A percentile compares a stretch with the other conserved stretches of the same genome.
Evolutionary conservation across 2,797 vertebrate species (phyloP).

Genomic region (Sternarchorhynchus goeldii): DNA sequence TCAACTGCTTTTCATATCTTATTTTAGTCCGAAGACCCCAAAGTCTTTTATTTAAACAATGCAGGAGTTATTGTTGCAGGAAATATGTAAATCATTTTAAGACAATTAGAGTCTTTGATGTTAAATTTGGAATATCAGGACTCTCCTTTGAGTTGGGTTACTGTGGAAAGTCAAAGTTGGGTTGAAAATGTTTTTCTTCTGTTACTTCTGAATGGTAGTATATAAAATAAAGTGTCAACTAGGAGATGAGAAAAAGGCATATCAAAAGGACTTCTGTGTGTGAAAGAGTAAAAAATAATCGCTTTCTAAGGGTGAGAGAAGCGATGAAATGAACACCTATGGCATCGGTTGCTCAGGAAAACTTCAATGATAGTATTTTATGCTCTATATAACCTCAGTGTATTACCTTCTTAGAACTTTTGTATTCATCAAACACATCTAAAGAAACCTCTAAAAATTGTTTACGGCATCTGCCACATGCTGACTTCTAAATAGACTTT

Average conservation of each 20-base stretch:
- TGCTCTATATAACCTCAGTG: neutral
- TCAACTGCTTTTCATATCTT: conserved; percentile 19
- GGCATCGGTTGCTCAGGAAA: neutral
- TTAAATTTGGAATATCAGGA: conserved; percentile 17
- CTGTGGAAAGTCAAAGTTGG: conserved; percentile 5
- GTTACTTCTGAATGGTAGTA: neutral
- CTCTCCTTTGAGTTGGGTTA: conserved; percentile 9
- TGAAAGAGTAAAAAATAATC: neutral
- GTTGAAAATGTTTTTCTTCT: neutral
- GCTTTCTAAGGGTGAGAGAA: neutral
- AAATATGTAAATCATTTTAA: conserved; percentile 45
- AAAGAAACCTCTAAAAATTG: conserved; percentile 23
- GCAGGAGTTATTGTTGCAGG: conserved; percentile 37
- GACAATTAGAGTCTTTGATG: conserved; percentile 22
- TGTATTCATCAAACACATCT: conserved; percentile 22
- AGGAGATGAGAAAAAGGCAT: neutral
- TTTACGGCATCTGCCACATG: conserved; percentile 34
- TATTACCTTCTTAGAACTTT: neutral
- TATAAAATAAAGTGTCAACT: neutral
- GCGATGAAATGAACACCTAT: neutral
- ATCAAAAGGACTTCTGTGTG: neutral
- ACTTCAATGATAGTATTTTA: neutral
- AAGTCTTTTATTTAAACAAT: conserved; percentile 42
- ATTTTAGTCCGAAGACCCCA: conserved; percentile 24
- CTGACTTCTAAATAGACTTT: conserved; percentile 35